Percentiles rank a stretch among this genome's conserved stretches.
Conservation (phyloP, 2,113 vertebrate species). For the Strigops habroptila region DNA sequence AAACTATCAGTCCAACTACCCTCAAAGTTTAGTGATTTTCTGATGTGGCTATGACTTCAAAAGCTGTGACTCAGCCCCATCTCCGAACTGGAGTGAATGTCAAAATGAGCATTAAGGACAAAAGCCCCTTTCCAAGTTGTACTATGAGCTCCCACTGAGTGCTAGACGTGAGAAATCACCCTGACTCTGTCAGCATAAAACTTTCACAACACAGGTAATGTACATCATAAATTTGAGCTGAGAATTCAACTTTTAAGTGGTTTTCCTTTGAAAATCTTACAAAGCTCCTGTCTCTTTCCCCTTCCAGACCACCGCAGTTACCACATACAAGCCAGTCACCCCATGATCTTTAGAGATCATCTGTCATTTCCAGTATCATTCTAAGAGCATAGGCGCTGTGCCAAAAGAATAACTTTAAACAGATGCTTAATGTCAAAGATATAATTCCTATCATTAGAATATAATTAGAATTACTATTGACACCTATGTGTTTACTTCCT, state of each 20-base stretch:
- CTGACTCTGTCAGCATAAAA: not conserved
- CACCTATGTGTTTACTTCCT: not conserved
- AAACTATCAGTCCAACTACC: slow-evolving; percentile 5
- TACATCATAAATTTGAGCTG: not conserved
- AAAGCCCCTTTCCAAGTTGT: not conserved
- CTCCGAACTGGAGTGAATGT: not conserved
- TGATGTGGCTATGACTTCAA: not conserved
- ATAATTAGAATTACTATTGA: not conserved
- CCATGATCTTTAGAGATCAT: not conserved
- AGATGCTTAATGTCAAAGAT: not conserved
- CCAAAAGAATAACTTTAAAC: not conserved
- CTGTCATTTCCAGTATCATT: not conserved
- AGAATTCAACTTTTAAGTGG: not conserved
- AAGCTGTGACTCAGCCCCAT: slow-evolving; percentile 4
- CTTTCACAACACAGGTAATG: slow-evolving; percentile 21
- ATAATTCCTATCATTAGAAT: not conserved
- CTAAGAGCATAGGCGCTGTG: not conserved
- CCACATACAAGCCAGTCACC: not conserved
- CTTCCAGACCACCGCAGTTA: not conserved
- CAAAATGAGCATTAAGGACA: not conserved
- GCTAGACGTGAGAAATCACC: not conserved
- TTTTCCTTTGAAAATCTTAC: slow-evolving; percentile 27
- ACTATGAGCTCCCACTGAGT: not conserved
- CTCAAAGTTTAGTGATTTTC: not conserved
- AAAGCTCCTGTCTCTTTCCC: not conserved